Percentiles rank a stretch among this genome's conserved stretches.
phyloP scores from a whole-genome alignment of 2,797 vertebrate species.

The Bufotes viridis region DNA sequence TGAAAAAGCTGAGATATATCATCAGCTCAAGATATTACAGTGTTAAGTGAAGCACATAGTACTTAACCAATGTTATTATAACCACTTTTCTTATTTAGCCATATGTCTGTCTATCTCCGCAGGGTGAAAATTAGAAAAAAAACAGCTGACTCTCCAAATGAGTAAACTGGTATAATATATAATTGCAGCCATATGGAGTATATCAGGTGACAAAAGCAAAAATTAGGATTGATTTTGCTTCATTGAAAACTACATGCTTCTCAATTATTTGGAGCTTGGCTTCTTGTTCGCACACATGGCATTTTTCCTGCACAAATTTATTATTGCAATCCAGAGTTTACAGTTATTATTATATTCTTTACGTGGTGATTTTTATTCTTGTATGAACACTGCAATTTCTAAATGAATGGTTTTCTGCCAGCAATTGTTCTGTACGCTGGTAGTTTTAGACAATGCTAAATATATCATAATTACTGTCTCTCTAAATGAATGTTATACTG shows the following conservation, averaged over 20 bases:
- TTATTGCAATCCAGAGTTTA: constrained; percentile 38
- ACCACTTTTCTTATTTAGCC: constrained; percentile 39
- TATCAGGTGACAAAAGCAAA: constrained; percentile 50
- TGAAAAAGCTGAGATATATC: background rate
- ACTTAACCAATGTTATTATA: constrained; percentile 34
- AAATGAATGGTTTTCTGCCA: constrained; percentile 37
- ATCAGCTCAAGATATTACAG: constrained; percentile 1
- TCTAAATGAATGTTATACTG: constrained; percentile 11
- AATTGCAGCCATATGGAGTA: constrained; percentile 57
- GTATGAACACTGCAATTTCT: constrained; percentile 33
- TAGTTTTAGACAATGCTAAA: constrained; percentile 26
- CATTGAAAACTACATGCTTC: constrained; percentile 45
- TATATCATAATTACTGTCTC: constrained; percentile 44
- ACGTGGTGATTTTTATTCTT: constrained; percentile 28
- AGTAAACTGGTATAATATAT: constrained; percentile 44
- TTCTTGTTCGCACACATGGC: constrained; percentile 37
- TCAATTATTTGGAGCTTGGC: constrained; percentile 52
- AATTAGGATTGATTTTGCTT: constrained; percentile 55
- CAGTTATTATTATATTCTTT: constrained; percentile 46
- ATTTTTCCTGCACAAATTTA: constrained; percentile 47
- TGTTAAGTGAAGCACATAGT: constrained; percentile 21
- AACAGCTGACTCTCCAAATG: constrained; percentile 53
- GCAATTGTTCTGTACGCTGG: constrained; percentile 28
- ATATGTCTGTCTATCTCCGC: constrained; percentile 50
- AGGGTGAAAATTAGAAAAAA: constrained; percentile 41